Conservation (phyloP, 2,888 invertebrate species). For the Deilephila elpenor region DNA sequence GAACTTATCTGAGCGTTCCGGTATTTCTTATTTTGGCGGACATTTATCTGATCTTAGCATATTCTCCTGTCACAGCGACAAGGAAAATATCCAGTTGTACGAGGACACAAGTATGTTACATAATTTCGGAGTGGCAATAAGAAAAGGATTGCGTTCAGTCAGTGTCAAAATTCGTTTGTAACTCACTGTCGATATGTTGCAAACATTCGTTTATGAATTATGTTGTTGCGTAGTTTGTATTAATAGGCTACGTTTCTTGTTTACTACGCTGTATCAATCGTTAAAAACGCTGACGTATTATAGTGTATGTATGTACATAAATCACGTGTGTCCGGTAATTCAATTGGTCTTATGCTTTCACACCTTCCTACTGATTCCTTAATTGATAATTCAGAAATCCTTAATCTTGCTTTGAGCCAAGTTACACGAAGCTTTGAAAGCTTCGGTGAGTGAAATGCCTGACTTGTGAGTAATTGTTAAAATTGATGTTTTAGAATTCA, state of each 20-base stretch:
- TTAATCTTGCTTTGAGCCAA: background rate
- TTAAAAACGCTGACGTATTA: too few species aligned
- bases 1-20: slow-evolving; percentile 36
- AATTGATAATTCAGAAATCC: slow-evolving; percentile 18
- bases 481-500: background rate
- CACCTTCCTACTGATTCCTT: slow-evolving; percentile 24
- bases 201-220: too few species aligned
- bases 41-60: slow-evolving; percentile 38
- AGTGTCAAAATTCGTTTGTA: background rate
- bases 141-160: slow-evolving; percentile 13
- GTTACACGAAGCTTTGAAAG: slow-evolving; percentile 1
- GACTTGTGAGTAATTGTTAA: slow-evolving; percentile 10
- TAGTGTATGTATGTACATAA: too few species aligned
- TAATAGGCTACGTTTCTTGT: too few species aligned
- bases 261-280: too few species aligned
- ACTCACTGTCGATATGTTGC: too few species aligned
- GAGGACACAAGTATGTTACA: slow-evolving; percentile 18
- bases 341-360: slow-evolving; percentile 34
- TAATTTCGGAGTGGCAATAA: background rate
- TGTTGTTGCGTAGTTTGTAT: too few species aligned
- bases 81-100: slow-evolving; percentile 36
- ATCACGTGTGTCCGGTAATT: slow-evolving; percentile 38
- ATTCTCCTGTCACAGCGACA: slow-evolving; percentile 28
- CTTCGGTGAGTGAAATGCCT: background rate
- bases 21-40: slow-evolving; percentile 39